phyloP scores from a whole-genome alignment of 2,113 vertebrate genomes.

The Ammodytes marinus region DNA sequence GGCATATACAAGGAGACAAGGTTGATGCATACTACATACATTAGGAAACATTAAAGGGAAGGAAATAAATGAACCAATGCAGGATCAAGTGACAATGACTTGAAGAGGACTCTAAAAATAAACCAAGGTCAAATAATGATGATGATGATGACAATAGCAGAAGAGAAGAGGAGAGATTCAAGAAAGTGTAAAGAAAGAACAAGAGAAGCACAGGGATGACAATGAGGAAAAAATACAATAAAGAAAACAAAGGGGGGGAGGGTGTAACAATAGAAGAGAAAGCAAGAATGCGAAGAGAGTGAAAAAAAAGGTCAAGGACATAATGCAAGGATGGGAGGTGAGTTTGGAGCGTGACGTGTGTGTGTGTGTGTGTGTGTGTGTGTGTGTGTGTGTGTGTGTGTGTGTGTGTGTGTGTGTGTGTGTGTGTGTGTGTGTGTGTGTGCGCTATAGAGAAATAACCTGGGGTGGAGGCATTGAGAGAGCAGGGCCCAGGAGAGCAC shows the following conservation, averaged over 20 bases:
- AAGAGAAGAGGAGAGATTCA: not conserved
- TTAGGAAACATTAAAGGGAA: not conserved
- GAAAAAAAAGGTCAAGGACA: constrained; percentile 47
- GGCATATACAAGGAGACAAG: not conserved
- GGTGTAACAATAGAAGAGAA: not conserved
- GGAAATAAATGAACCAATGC: not conserved
- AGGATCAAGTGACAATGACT: not conserved
- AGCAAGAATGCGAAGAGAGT: not conserved
- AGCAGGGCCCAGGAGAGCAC: constrained; percentile 71
- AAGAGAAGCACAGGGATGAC: not conserved
- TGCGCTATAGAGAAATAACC: constrained; percentile 51
- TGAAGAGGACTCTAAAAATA: not conserved
- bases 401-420: too few species aligned
- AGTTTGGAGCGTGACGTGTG: constrained; percentile 10
- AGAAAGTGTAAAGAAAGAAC: not conserved
- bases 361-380: constrained; percentile 17
- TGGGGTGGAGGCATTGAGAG: constrained; percentile 55
- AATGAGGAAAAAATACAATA: not conserved
- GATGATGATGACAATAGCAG: not conserved
- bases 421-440: too few species aligned
- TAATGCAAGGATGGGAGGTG: constrained; percentile 14
- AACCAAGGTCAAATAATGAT: not conserved
- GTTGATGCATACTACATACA: not conserved
- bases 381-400: constrained; percentile 9
- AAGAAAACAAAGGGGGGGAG: not conserved